Conservation (phyloP, 2,888 invertebrate genomes). For the Caenorhabditis sp. region DNA sequence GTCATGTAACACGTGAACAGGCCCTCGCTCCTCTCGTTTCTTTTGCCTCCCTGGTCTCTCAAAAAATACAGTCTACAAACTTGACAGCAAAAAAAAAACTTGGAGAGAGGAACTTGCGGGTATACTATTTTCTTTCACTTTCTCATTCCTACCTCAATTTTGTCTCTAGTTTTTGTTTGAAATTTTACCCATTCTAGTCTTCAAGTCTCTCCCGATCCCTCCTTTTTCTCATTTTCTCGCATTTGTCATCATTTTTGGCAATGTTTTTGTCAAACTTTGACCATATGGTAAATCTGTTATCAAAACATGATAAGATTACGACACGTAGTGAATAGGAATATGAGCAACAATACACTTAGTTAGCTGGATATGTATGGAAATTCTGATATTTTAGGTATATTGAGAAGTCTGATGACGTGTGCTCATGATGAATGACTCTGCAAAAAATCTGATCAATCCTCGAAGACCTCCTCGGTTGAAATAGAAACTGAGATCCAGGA, state of each 20-base stretch:
- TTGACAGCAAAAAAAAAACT: conserved; percentile 44
- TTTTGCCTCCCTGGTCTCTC: conserved; percentile 44
- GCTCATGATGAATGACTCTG: not conserved
- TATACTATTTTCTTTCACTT: conserved; percentile 1
- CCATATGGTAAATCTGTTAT: conserved; percentile 36
- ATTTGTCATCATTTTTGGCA: conserved; percentile 57
- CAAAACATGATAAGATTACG: conserved; percentile 18
- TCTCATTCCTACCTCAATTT: conserved; percentile 8
- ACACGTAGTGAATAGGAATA: conserved; percentile 25
- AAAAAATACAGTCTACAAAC: conserved; percentile 60
- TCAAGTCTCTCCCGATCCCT: not conserved
- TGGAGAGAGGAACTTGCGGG: conserved; percentile 24
- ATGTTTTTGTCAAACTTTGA: conserved; percentile 28
- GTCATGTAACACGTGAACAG: conserved; percentile 60
- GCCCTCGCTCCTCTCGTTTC: conserved; percentile 20
- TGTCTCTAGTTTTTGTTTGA: conserved; percentile 4
- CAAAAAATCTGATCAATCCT: not conserved
- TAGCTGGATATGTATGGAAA: conserved; percentile 3
- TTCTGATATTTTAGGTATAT: not conserved
- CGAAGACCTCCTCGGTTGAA: no score
- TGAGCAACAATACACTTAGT: conserved; percentile 48
- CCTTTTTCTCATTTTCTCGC: conserved; percentile 6
- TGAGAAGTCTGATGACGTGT: not conserved
- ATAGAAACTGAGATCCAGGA: not conserved
- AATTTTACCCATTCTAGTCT: conserved; percentile 1